Evolutionary conservation across 1,140 invertebrate species (phyloP), one percentile per base, ranked within the genome.

Genomic region (Nautilus pompilius): DNA sequence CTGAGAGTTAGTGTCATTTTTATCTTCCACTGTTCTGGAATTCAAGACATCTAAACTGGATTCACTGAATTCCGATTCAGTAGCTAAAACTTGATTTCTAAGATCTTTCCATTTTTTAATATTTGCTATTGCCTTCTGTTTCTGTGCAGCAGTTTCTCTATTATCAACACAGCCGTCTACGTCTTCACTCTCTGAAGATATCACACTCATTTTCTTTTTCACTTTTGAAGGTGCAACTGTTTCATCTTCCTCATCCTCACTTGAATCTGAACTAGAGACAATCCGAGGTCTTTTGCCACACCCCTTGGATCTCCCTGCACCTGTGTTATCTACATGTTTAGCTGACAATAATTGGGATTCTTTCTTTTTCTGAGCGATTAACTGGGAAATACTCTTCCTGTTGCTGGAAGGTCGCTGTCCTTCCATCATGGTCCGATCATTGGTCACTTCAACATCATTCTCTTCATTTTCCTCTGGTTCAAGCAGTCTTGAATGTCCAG

Each of bases 351-450:
- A n/a, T n/a, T n/a, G n/a, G n/a, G n/a, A n/a, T 55, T 67, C 63
- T 32, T 71, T 67, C 8, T 77, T 55, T 41, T 77, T 82, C 55
- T 77, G 63, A 28, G 72, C 74, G 51, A 80, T 80, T 13, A 79
- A 58, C 54, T 77, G 67, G 13, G 76, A 76, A 62, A 80, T 81
- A 61, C 71, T 74, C 36, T 53, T 45, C 20, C 67, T 56, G 58
- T 63, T 67, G 22, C 26, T 58, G 45, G 28, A 56, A 30, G 30
- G 10, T 32, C 22, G 15, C 46, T 56, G n/a, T 13, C 36, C n/a
- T 30, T 34, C 58, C 13, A 36, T 57, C 24, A 22, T 26, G 1
- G 15, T 13, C 8, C 26, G 32, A 24, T 48, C 32, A 17, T 54
- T 48, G 13, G 26, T 53, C 0, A 28, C 5, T 4, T 53, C 22